Evolutionary conservation across 2,113 vertebrate species (phyloP), one percentile per base, ranked within the genome.

Genomic region (Corythoichthys haematopterus): DNA sequence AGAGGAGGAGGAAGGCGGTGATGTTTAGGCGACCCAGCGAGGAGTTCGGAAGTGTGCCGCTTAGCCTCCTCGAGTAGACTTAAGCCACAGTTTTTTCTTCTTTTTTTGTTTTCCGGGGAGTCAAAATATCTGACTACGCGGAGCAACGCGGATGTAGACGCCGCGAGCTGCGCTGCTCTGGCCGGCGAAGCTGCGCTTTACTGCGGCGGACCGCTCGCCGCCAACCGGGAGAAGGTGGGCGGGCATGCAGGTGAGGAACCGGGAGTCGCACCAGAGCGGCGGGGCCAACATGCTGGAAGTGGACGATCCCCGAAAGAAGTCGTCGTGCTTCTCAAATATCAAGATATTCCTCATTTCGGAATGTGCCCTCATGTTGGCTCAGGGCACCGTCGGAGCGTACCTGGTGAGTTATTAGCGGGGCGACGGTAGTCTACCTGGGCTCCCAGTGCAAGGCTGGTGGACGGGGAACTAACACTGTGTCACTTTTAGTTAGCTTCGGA

Each of bases 361-460:
- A 90, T 98, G 96, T 85, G 96, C 95, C 11, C 90, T 98, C 80
- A 96, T 98, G 96, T 84, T 98, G 92, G 96, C 96, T 15, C 96
- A 98, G 89, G 96, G 95, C 85, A 98, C 96, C 14, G 96, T 98
- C 65, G 96, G 96, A 81, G 95, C 96, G 14, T 98, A 98, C 91
- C 93, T 98, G 96, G 96, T 98, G 88, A 98, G 96, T 94, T 10
- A 43, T 43, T 43, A 6, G 40, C 2, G 4, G 13, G 20, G 33
- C 1, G 20, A 3, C 2, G 52, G 20, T 6, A 9, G 36, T 9
- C 3, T 10, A 20, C 9, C 38, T 33, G 2, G 38, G 59, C 38
- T 62, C 59, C 59, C 59, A 62, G 38, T 62, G 59, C 59, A 62
- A 40, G 59, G n/a, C 59, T 62, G 59, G 59, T 62, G 59, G 38